phyloP scores from a whole-genome alignment of 2,797 vertebrate genomes.

The Cichlasoma orientale region DNA sequence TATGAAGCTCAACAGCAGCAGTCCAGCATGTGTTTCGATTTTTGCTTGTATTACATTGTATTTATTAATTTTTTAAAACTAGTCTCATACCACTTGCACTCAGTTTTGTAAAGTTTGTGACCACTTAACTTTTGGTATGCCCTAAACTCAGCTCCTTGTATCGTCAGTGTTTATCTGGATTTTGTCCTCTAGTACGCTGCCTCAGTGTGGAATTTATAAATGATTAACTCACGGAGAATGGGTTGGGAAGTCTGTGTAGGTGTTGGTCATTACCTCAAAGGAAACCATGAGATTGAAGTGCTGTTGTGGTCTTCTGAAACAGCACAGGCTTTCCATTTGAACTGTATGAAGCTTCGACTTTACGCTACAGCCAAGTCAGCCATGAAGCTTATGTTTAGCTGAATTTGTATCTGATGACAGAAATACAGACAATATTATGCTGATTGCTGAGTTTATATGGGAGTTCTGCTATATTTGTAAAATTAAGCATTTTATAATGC shows the following conservation, averaged over 20 bases:
- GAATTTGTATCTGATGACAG: neutral
- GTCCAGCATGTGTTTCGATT: neutral
- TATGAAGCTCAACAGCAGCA: neutral
- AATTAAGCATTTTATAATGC: no score
- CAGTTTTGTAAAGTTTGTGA: neutral
- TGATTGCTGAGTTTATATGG: neutral
- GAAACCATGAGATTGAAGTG: slow-evolving; percentile 44
- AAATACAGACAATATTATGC: neutral
- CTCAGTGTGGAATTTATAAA: slow-evolving; percentile 37
- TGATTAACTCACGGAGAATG: slow-evolving; percentile 44
- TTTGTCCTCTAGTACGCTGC: slow-evolving; percentile 1
- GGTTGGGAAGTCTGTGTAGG: slow-evolving; percentile 4
- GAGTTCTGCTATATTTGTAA: neutral
- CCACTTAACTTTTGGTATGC: neutral
- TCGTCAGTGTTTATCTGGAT: slow-evolving; percentile 20
- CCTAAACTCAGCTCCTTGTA: neutral
- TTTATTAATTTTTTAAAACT: neutral
- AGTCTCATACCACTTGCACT: neutral
- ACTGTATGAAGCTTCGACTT: slow-evolving; percentile 6
- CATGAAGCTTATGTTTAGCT: neutral
- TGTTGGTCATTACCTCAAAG: slow-evolving; percentile 32
- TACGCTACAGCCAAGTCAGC: neutral
- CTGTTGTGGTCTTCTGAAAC: slow-evolving; percentile 18
- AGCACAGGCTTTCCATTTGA: slow-evolving; percentile 23
- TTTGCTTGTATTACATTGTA: neutral